Base-by-base conservation (phyloP, 2,797 vertebrate genomes). In the Pagetopsis macropterus region DNA sequence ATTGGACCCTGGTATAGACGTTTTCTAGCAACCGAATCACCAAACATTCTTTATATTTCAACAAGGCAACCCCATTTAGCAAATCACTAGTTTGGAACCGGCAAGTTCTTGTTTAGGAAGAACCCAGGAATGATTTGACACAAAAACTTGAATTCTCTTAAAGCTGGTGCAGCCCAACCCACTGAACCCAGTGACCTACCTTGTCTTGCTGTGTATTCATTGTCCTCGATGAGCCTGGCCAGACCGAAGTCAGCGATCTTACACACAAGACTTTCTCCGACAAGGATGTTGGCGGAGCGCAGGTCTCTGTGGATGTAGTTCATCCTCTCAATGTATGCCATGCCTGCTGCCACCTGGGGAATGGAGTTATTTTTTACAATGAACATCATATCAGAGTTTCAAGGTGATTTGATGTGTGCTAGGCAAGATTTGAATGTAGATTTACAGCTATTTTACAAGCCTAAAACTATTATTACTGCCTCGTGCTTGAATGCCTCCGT, bases 291-390 rank as follows among this genome's bases (percentile, higher is more conserved):
- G 70, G 98, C 98, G 23, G 98, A 98, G 12, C 98, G 94, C 80
- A 99, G 94, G 63, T 99, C 98, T 90, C 98, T 94, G 93, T 99
- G 98, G 89, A 99, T 99, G 79, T 99, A 99, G 94, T 99, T 99
- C 98, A 99, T 99, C 78, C 98, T 93, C 91, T 99, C 98, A 0
- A 99, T 99, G 78, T 99, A 99, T 5, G 98, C 98, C 98, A 99
- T 99, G 48, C 97, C 98, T 2, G 97, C 97, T 2, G 98, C 98
- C 84, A 99, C 98, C 98, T 99, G 93, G 73, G 13, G 46, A 78
- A 84, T 41, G 1, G 57, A 70, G 71, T 54, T 12, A 2, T 52
- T 61, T 65, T 71, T 65, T 43, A 12, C 54, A 63, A 5, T 79
- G 11, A 84, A 50, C 19, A 37, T 79, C 69, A 48, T n/a, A 50